phyloP scores from a whole-genome alignment of 2,113 vertebrate species.

The Perccottus glenii region DNA sequence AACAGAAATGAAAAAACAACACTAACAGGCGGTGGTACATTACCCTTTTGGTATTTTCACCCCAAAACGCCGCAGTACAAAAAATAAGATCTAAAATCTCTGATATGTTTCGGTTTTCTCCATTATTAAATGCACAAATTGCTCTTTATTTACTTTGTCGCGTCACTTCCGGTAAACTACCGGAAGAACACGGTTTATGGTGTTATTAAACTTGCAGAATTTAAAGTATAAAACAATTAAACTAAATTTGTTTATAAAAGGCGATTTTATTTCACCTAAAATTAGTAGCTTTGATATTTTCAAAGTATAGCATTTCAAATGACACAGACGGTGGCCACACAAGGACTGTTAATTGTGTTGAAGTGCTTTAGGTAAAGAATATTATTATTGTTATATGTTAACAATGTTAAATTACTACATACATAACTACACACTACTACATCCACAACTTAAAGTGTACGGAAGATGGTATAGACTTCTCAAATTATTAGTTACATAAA shows the following conservation, averaged over 20 bases:
- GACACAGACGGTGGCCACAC: background rate
- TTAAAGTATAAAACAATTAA: too few relatives aligned
- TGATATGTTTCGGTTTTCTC: background rate
- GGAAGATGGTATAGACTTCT: too few relatives aligned
- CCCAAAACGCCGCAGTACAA: background rate
- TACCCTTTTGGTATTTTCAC: constrained; percentile 28
- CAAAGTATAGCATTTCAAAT: background rate
- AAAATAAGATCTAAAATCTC: rapidly evolving
- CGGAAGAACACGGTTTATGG: constrained; percentile 46
- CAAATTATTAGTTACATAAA: too few relatives aligned
- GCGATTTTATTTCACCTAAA: too few relatives aligned
- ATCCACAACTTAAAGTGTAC: too few relatives aligned
- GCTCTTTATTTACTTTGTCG: constrained; percentile 59
- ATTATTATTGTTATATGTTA: too few relatives aligned
- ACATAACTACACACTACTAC: too few relatives aligned
- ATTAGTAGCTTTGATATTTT: background rate
- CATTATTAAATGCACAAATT: constrained; percentile 24
- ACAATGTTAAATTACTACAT: too few relatives aligned
- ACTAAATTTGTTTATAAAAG: too few relatives aligned
- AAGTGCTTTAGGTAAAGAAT: too few relatives aligned
- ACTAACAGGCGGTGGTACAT: rapidly evolving
- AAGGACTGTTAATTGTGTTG: too few relatives aligned
- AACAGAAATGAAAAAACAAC: background rate
- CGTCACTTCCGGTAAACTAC: constrained; percentile 56
- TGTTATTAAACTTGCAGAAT: background rate